phyloP scores from a whole-genome alignment of 2,888 invertebrate species.

The Odontocolon sp. region DNA sequence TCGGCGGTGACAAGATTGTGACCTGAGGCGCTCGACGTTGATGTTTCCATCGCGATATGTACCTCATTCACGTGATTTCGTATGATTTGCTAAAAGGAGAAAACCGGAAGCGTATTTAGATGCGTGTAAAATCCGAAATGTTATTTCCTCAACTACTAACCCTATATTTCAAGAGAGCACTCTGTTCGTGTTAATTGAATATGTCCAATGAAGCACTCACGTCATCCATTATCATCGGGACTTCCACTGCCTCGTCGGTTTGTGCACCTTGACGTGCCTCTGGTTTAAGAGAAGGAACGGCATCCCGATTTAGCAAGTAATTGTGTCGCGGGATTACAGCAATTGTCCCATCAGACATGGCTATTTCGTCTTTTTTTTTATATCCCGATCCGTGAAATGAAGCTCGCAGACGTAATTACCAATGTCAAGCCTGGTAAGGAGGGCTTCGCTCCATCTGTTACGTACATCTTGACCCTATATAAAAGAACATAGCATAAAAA shows the following conservation, averaged over 20 bases:
- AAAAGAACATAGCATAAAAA: not conserved
- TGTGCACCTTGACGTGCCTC: not conserved
- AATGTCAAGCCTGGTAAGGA: not conserved
- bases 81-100: no score
- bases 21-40: no score
- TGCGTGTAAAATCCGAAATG: not conserved
- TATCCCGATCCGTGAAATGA: not conserved
- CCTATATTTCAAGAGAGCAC: not conserved
- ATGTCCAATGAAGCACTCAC: not conserved
- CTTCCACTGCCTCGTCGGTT: not conserved
- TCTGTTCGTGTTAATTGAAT: not conserved
- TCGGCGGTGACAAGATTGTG: no score
- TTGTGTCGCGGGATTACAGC: not conserved
- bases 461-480: not conserved
- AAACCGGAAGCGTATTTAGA: no score
- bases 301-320: not conserved
- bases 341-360: not conserved
- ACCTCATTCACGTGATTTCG: no score
- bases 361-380: not conserved
- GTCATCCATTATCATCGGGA: not conserved
- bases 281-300: not conserved
- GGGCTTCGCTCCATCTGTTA: not conserved
- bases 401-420: not conserved
- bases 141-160: not conserved
- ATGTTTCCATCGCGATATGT: no score